Conservation (phyloP, 1,140 invertebrate genomes). For the Drosophila dunni region DNA sequence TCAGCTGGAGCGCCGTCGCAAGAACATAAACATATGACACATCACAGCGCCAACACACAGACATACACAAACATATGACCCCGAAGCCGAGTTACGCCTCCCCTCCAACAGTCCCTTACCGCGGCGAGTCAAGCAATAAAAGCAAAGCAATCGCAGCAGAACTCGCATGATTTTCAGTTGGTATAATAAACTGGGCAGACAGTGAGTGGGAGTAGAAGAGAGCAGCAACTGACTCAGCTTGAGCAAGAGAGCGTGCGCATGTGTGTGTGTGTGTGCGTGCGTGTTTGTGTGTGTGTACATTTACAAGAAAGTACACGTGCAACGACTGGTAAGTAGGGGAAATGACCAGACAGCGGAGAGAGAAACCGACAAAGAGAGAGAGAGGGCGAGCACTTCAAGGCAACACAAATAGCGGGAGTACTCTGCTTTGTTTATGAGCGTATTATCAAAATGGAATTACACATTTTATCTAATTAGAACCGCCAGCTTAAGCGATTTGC, state of each 20-base stretch:
- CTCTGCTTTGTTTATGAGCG: background rate
- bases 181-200: conserved; percentile 61
- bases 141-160: conserved; percentile 31
- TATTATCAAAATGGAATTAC: conserved; percentile 10
- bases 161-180: conserved; percentile 80
- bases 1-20: conserved; percentile 29
- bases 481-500: background rate
- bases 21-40: conserved; percentile 71
- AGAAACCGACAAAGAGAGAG: conserved; percentile 2
- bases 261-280: conserved; percentile 4
- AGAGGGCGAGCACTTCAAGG: background rate
- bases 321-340: conserved; percentile 20
- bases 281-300: background rate
- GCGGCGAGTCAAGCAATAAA: background rate
- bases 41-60: conserved; percentile 24
- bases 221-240: conserved; percentile 20
- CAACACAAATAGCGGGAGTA: background rate
- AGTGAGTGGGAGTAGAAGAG: conserved; percentile 3
- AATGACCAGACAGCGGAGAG: conserved; percentile 13
- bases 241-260: conserved; percentile 29
- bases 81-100: conserved; percentile 36
- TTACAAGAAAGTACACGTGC: conserved; percentile 44
- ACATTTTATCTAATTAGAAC: conserved; percentile 28
- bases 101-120: conserved; percentile 6
- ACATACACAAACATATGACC: conserved; percentile 48